phyloP scores from a whole-genome alignment of 2,113 vertebrate species.

The Scopus umbretta region DNA sequence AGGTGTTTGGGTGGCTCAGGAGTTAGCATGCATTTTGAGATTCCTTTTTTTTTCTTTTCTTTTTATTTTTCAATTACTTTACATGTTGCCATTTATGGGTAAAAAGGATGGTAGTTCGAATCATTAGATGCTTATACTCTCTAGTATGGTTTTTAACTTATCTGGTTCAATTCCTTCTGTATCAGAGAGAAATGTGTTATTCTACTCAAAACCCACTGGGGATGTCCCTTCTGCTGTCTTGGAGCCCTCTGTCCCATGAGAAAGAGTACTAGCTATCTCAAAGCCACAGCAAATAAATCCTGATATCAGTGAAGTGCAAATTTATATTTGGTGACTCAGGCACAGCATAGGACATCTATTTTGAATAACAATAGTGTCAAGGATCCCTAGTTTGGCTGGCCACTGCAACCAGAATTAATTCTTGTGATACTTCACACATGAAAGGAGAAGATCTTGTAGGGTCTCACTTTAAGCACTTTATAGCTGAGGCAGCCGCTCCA shows the following conservation, averaged over 20 bases:
- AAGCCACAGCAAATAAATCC: not conserved
- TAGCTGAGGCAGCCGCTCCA: not conserved
- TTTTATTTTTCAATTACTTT: not conserved
- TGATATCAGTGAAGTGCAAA: not conserved
- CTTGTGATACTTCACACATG: not conserved
- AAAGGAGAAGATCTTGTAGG: not conserved
- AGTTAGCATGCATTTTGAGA: not conserved
- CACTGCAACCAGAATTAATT: not conserved
- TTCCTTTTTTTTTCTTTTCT: not conserved
- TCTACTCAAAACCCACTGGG: not conserved
- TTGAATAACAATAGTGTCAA: not conserved
- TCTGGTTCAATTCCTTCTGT: not conserved
- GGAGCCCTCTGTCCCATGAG: not conserved
- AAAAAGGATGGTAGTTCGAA: not conserved
- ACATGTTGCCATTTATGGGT: not conserved
- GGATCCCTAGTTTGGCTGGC: not conserved
- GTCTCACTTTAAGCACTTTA: not conserved
- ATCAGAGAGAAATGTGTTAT: not conserved
- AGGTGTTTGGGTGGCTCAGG: not conserved
- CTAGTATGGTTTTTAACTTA: not conserved
- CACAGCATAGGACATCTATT: not conserved
- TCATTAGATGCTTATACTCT: not conserved
- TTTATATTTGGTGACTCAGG: not conserved
- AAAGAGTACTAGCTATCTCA: not conserved
- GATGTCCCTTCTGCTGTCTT: not conserved